Evolutionary conservation across 2,113 vertebrate genomes (phyloP).

Genomic region (Pelmatolapia mariae): DNA sequence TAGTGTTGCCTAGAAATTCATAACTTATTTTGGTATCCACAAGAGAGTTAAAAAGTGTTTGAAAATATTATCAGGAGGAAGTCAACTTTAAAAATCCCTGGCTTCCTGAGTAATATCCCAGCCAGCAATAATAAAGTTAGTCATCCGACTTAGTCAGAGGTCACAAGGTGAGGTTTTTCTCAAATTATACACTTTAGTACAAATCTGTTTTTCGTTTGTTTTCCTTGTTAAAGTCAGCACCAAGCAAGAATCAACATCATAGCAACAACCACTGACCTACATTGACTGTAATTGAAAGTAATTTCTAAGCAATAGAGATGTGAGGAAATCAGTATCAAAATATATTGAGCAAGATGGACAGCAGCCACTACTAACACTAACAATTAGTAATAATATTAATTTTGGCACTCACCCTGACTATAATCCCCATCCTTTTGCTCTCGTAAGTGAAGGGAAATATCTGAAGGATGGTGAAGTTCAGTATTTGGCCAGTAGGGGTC

Average conservation of each 20-base stretch:
- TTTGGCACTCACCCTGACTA: slow-evolving; percentile 82
- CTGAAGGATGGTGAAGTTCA: slow-evolving; percentile 97
- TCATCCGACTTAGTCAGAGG: slow-evolving; percentile 77
- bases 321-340: background rate
- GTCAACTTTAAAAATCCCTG: slow-evolving; percentile 47
- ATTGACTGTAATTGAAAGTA: background rate
- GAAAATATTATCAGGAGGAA: slow-evolving; percentile 72
- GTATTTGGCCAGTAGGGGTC: slow-evolving; percentile 95
- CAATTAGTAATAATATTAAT: background rate
- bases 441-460: slow-evolving; percentile 98
- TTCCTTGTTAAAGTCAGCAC: background rate
- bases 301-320: background rate
- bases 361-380: background rate
- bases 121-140: slow-evolving; percentile 79
- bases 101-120: slow-evolving; percentile 66
- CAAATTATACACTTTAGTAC: slow-evolving; percentile 51
- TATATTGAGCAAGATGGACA: background rate
- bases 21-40: slow-evolving; percentile 30
- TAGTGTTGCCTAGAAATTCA: slow-evolving; percentile 34
- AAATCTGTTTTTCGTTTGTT: background rate
- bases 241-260: background rate
- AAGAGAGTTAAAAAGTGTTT: slow-evolving; percentile 36
- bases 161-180: slow-evolving; percentile 78
- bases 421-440: slow-evolving; percentile 98
- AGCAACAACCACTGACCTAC: background rate